Evolutionary conservation across 2,888 invertebrate species (phyloP).

Genomic region (Pyrochroa serraticornis): DNA sequence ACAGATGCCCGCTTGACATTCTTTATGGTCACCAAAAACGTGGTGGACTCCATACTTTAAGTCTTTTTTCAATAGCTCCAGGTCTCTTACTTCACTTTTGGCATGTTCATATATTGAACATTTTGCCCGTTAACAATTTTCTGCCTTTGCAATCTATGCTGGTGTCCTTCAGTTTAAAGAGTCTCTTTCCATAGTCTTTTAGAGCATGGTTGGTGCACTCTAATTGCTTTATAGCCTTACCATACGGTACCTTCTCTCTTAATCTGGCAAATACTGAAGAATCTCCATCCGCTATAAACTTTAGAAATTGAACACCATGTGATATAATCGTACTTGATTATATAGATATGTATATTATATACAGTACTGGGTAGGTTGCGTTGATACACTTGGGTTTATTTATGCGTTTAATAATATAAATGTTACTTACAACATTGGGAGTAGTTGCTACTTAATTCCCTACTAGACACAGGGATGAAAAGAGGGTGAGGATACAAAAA

Average conservation of each 20-base stretch:
- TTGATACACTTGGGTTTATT: too few relatives aligned
- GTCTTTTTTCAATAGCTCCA: neutral
- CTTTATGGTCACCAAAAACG: neutral
- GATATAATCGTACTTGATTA: too few relatives aligned
- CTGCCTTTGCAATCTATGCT: constrained; percentile 9
- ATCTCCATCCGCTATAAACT: constrained; percentile 31
- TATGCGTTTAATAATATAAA: too few relatives aligned
- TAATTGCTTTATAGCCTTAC: constrained; percentile 20
- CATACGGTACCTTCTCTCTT: constrained; percentile 28
- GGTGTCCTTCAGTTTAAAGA: constrained; percentile 26
- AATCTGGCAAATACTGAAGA: constrained; percentile 28
- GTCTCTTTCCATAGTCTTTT: constrained; percentile 31
- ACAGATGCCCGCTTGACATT: neutral
- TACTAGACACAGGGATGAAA: too few relatives aligned
- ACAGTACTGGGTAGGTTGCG: too few relatives aligned
- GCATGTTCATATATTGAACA: neutral
- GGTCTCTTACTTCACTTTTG: neutral
- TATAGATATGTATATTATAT: too few relatives aligned
- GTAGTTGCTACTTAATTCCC: too few relatives aligned
- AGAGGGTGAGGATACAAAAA: too few relatives aligned
- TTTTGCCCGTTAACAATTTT: neutral
- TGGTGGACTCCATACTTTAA: neutral
- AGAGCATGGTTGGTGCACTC: constrained; percentile 30
- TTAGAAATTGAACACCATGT: constrained; percentile 25
- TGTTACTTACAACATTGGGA: too few relatives aligned